Evolutionary conservation across 2,888 invertebrate species (phyloP), one percentile per base, ranked within the genome.

Genomic region (Synergus gifuensis): DNA sequence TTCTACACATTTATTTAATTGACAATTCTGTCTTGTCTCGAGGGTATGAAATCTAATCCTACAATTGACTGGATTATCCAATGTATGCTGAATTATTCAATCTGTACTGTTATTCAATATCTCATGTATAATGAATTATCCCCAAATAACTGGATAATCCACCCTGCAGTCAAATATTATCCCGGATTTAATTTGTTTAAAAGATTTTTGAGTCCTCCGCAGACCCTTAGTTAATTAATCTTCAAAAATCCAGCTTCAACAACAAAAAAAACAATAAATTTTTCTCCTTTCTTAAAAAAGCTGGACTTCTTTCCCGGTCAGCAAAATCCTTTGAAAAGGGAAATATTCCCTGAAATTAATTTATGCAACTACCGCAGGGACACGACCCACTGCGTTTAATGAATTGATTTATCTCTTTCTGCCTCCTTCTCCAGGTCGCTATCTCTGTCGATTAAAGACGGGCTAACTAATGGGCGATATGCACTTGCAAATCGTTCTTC

Each of bases 401-500:
- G 73, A 73, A 54, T 73, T 49, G 73, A 73, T 73, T 73, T 54
- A 36, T 73, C 69, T 54, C 49, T 73, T n/a, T 73, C 49, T 36
- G 16, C 16, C 28, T n/a, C 22, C 4, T 46, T 14, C 22, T 14
- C 49, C 49, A 54, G 54, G 49, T 11, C 36, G 49, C 73, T 73
- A 54, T 73, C 73, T 73, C 4, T 54, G 36, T 73, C 73, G 73
- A 73, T 73, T 54, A 54, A 73, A 73, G 73, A 36, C 69, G 73
- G 73, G 54, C 36, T 73, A 73, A 73, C 73, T 73, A 73, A 73
- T 73, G 73, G 73, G 49, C 49, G 54, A 73, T 63, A 76, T 62
- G 76, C 63, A 42, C 63, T 60, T 76, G 62, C 60, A 63, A 76
- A 76, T 76, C 76, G 76, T 62, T 62, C 63, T 76, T 76, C 76